Evolutionary conservation across 2,797 vertebrate species (phyloP).

Genomic region (Myotis daubentonii): DNA sequence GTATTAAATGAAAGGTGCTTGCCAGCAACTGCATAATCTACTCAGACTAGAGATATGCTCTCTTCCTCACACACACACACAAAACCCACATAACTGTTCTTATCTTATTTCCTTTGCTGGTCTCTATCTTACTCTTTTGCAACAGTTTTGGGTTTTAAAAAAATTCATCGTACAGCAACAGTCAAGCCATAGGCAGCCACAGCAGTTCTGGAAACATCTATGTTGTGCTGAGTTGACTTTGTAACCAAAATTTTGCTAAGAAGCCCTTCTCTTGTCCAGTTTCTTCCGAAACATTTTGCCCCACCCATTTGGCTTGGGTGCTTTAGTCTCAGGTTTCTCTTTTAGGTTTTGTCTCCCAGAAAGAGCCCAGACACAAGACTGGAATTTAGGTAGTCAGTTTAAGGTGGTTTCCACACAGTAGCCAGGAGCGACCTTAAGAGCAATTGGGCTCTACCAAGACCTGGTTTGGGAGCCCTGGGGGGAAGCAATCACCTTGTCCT

Average conservation of each 20-base stretch:
- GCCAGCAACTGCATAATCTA: not conserved
- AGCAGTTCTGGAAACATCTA: not conserved
- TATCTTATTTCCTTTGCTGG: conserved; percentile 69
- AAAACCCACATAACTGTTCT: conserved; percentile 42
- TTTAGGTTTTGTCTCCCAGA: not conserved
- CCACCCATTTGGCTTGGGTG: not conserved
- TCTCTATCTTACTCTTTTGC: conserved; percentile 47
- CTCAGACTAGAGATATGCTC: conserved; percentile 29
- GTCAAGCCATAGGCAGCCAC: not conserved
- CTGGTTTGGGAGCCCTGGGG: not conserved
- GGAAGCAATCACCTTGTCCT: not conserved
- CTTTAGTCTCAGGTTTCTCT: not conserved
- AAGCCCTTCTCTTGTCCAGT: not conserved
- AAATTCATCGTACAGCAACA: not conserved
- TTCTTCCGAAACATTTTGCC: not conserved
- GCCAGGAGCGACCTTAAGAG: not conserved
- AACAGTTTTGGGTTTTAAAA: conserved; percentile 9
- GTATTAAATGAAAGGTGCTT: not conserved
- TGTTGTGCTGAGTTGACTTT: not conserved
- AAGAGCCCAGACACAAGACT: not conserved
- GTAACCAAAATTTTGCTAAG: not conserved
- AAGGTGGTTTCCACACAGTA: not conserved
- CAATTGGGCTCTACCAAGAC: not conserved
- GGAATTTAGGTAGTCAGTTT: not conserved
- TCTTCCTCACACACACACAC: conserved; percentile 35